Percentiles rank a stretch among this genome's conserved stretches.
These are phyloP conservation scores for Hirtodrosophila cameraria DNA, from an alignment of 2,888 invertebrate species.

Conservation along the genomic window DNA sequence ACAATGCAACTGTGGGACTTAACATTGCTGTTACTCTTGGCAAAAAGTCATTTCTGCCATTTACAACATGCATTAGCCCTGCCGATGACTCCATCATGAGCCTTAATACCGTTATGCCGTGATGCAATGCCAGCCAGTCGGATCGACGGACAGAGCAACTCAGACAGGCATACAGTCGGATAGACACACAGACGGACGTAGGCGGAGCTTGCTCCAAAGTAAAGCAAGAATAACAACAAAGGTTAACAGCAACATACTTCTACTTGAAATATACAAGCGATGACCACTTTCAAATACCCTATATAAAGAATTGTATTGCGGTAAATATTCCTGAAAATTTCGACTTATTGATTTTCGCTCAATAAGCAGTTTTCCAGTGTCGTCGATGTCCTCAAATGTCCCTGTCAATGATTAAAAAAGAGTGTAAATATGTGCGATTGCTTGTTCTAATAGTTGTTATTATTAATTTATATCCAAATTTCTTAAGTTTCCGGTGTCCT, in stretches of 20 bases:
- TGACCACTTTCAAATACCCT: background rate
- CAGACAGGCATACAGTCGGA: background rate
- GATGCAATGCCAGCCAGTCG: constrained; percentile 11
- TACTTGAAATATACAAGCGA: background rate
- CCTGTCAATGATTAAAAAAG: constrained; percentile 37
- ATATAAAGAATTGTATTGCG: no score
- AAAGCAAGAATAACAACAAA: constrained; percentile 3
- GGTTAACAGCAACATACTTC: background rate
- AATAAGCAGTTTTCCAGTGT: constrained; percentile 23
- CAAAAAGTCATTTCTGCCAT: constrained; percentile 25
- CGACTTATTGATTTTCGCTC: no score
- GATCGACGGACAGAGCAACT: no score
- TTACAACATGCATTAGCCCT: constrained; percentile 25
- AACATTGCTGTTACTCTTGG: constrained; percentile 17
- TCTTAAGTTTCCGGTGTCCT: no score
- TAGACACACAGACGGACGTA: constrained; percentile 5
- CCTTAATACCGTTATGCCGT: constrained; percentile 1
- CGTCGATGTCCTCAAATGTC: constrained; percentile 2
- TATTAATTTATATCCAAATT: no score
- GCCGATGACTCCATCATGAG: constrained; percentile 12
- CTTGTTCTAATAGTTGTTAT: no score
- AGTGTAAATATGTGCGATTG: no score
- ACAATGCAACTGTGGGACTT: constrained; percentile 20
- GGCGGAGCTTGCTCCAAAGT: constrained; percentile 3
- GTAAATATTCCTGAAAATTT: no score